These are phyloP conservation scores for Ganaspis brasiliensis DNA, from an alignment of 2,888 invertebrate species.

Conservation along the genomic window DNA sequence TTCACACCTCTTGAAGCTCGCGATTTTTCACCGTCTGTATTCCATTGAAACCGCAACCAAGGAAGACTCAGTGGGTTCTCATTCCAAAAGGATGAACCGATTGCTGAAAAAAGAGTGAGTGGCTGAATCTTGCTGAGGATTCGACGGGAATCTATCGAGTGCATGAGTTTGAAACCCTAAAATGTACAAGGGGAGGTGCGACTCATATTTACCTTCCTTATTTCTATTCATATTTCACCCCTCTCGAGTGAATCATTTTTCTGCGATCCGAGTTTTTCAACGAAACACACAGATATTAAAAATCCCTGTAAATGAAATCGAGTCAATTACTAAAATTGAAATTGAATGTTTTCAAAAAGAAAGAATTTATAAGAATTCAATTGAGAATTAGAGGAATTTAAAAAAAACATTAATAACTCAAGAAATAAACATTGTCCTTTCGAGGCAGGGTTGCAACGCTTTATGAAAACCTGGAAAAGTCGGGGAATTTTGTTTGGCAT, in stretches of 20 bases:
- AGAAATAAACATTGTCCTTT: too few relatives aligned
- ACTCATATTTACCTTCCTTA: slow-evolving; percentile 12
- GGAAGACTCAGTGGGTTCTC: slow-evolving; percentile 33
- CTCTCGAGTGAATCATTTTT: not conserved
- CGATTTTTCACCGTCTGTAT: slow-evolving; percentile 68
- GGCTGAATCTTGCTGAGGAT: slow-evolving; percentile 37
- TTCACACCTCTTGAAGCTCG: slow-evolving; percentile 78
- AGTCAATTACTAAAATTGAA: too few relatives aligned
- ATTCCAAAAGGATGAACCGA: slow-evolving; percentile 56
- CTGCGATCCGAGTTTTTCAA: not conserved
- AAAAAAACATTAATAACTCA: too few relatives aligned
- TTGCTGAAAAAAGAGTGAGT: slow-evolving; percentile 19
- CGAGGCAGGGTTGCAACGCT: too few relatives aligned
- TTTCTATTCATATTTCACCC: slow-evolving; percentile 20
- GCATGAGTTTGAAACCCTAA: slow-evolving; percentile 15
- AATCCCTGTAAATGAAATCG: not conserved
- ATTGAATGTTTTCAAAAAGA: too few relatives aligned
- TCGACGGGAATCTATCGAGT: slow-evolving; percentile 28
- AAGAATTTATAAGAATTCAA: too few relatives aligned
- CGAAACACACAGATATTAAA: not conserved
- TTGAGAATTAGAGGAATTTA: too few relatives aligned
- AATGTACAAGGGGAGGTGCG: slow-evolving; percentile 16
- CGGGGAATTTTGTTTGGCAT: too few relatives aligned
- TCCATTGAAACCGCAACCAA: slow-evolving; percentile 5
- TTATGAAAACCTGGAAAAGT: too few relatives aligned